These are phyloP conservation scores for Cirrhinus molitorella DNA, from an alignment of 2,797 vertebrate species.

Conservation along the genomic window DNA sequence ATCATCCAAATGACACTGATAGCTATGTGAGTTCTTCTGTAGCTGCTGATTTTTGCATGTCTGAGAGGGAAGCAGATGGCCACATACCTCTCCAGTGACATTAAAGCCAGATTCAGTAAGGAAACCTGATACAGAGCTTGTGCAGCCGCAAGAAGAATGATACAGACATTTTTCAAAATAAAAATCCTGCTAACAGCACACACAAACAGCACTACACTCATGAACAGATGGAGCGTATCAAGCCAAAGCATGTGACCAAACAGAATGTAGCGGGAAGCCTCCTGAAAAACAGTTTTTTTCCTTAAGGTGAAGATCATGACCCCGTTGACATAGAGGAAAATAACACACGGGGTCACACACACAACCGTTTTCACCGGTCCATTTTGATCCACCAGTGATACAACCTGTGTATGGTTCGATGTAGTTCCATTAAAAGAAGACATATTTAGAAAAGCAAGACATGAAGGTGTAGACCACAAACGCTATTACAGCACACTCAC, in stretches of 20 bases:
- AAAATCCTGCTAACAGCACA: slow-evolving; percentile 53
- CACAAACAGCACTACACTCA: slow-evolving; percentile 59
- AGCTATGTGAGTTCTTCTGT: slow-evolving; percentile 68
- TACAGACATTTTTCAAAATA: slow-evolving; percentile 46
- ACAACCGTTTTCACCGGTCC: slow-evolving; percentile 1
- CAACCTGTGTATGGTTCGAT: slow-evolving; percentile 7
- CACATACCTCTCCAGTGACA: slow-evolving; percentile 40
- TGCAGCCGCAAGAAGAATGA: slow-evolving; percentile 41
- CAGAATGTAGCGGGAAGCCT: slow-evolving; percentile 70
- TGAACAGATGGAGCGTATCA: slow-evolving; percentile 18
- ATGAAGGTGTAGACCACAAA: neutral
- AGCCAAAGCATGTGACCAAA: slow-evolving; percentile 72
- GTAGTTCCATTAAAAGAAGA: neutral
- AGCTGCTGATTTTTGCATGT: slow-evolving; percentile 8
- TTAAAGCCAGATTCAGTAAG: slow-evolving; percentile 62
- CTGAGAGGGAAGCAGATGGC: slow-evolving; percentile 42
- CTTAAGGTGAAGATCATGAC: slow-evolving; percentile 66
- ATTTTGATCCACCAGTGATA: neutral
- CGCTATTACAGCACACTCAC: neutral
- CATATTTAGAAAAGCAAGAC: slow-evolving; percentile 9
- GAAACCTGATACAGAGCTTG: slow-evolving; percentile 54
- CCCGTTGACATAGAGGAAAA: slow-evolving; percentile 55
- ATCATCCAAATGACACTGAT: slow-evolving; percentile 29
- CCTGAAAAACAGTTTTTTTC: slow-evolving; percentile 56
- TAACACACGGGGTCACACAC: slow-evolving; percentile 23